Percentiles rank a stretch among this genome's conserved stretches.
phyloP scores from a whole-genome alignment of 2,797 vertebrate species.

The Alfaro cultratus region DNA sequence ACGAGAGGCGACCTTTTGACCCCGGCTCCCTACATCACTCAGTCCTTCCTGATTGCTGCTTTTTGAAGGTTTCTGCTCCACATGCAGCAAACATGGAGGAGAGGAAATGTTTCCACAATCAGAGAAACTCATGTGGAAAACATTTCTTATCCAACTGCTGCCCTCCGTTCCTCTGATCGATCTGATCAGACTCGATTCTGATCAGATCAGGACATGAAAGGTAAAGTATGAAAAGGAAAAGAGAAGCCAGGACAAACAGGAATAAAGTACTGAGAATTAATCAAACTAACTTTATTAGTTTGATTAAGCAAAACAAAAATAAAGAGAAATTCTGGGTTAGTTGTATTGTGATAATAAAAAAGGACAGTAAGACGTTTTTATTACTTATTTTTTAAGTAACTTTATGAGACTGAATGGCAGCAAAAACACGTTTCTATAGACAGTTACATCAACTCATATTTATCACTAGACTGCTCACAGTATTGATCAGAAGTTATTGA shows the following conservation, averaged over 20 bases:
- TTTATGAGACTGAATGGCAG: too few species aligned
- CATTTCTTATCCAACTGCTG: constrained; percentile 80
- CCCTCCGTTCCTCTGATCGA: constrained; percentile 72
- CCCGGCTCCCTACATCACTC: constrained; percentile 24
- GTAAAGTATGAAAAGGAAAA: constrained; percentile 27
- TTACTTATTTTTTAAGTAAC: too few species aligned
- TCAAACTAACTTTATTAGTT: too few species aligned
- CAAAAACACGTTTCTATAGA: too few species aligned
- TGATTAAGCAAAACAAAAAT: too few species aligned
- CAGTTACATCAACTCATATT: too few species aligned
- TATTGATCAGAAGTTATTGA: too few species aligned
- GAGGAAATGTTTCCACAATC: constrained; percentile 43
- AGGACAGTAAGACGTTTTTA: too few species aligned
- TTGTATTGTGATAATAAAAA: too few species aligned
- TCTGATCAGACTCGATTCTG: constrained; percentile 55
- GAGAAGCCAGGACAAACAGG: background rate
- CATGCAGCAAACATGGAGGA: constrained; percentile 34
- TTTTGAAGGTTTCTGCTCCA: constrained; percentile 25
- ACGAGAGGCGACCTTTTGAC: constrained; percentile 55
- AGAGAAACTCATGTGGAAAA: constrained; percentile 74
- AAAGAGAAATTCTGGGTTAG: too few species aligned
- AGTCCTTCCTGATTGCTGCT: constrained; percentile 23
- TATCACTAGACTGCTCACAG: too few species aligned
- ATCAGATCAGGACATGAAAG: constrained; percentile 30
- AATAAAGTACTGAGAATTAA: too few species aligned